Conservation (phyloP, 2,797 vertebrate genomes). For the Psittacula echo region DNA sequence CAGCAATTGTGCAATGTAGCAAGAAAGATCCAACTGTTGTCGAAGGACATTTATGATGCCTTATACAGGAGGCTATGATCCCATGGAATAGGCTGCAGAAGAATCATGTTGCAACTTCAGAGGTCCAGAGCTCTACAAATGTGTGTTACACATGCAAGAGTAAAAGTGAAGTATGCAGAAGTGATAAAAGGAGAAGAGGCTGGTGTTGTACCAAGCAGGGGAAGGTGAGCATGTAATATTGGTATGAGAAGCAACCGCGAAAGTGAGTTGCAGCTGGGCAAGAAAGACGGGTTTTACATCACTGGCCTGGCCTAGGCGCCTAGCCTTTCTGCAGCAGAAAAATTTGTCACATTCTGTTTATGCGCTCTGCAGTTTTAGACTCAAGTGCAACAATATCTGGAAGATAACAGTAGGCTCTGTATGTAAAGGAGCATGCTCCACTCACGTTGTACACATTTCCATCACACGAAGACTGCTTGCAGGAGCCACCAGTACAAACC, state of each 20-base stretch:
- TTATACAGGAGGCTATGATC: conserved; percentile 53
- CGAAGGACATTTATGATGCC: conserved; percentile 62
- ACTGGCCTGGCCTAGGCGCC: no score
- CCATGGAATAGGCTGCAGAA: conserved; percentile 51
- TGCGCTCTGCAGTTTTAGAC: no score
- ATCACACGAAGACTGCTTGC: neutral
- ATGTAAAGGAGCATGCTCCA: neutral
- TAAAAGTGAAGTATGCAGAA: conserved; percentile 75
- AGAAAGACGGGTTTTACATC: no score
- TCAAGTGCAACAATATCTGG: no score
- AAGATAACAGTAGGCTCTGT: no score
- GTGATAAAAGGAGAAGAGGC: conserved; percentile 70
- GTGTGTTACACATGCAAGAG: conserved; percentile 52
- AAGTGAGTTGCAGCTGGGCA: conserved; percentile 17
- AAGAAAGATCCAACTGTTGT: conserved; percentile 3
- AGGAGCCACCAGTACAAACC: neutral
- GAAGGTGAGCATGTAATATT: conserved; percentile 74
- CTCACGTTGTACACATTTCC: neutral
- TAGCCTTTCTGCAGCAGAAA: no score
- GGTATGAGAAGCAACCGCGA: conserved; percentile 70
- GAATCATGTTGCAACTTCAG: conserved; percentile 58
- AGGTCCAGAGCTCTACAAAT: conserved; percentile 55
- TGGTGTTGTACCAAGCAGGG: conserved; percentile 68
- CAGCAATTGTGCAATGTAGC: neutral
- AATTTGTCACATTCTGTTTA: no score